Percentiles rank a stretch among this genome's conserved stretches.
Conservation (phyloP, 2,888 invertebrate genomes). For the Melinaea marsaeus region DNA sequence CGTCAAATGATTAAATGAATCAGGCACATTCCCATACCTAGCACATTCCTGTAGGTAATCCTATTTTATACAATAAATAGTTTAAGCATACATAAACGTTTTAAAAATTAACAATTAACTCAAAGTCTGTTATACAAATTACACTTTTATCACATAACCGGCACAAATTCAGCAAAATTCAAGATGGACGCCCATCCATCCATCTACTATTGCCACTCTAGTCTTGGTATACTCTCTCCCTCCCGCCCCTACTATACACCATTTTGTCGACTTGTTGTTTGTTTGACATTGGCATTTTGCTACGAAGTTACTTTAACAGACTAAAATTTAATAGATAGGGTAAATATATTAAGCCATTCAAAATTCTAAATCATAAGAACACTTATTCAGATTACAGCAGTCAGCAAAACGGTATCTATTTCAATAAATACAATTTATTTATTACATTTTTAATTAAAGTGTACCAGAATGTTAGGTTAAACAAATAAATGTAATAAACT, state of each 20-base stretch:
- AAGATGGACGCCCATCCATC: constrained; percentile 88
- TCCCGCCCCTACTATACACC: constrained; percentile 26
- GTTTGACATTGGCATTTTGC: constrained; percentile 21
- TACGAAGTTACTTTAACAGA: constrained; percentile 2
- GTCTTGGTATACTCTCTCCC: constrained; percentile 25
- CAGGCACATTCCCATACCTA: constrained; percentile 80
- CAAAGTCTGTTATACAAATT: constrained; percentile 69
- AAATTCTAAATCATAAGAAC: not conserved
- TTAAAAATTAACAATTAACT: constrained; percentile 69
- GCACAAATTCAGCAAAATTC: constrained; percentile 86
- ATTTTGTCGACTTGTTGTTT: constrained; percentile 28
- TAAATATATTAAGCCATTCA: not conserved
- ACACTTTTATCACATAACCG: constrained; percentile 81
- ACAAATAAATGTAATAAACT: no score
- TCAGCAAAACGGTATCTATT: no score
- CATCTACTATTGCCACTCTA: constrained; percentile 42
- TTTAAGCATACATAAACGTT: constrained; percentile 70
- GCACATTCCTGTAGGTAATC: constrained; percentile 83
- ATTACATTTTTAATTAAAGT: no score
- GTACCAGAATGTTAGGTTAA: no score
- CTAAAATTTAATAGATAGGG: not conserved
- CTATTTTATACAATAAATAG: constrained; percentile 73
- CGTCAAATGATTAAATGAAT: constrained; percentile 75
- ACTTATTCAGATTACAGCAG: no score
- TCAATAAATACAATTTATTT: no score